Base-by-base conservation (phyloP, 2,888 invertebrate species). In the Eurytoma adleriae region DNA sequence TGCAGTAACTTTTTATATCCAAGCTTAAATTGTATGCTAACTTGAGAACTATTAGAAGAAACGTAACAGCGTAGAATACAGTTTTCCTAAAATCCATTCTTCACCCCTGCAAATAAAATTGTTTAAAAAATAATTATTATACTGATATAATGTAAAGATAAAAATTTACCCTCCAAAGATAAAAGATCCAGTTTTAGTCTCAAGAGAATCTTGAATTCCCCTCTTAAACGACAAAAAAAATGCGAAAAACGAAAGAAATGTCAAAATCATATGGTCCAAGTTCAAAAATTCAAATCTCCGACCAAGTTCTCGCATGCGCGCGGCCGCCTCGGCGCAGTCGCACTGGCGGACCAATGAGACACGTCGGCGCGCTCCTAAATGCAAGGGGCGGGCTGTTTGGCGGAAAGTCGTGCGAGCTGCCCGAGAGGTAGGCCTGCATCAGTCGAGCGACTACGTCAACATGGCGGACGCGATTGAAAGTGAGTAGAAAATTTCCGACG, bases 401-500 rank as follows among this genome's bases (percentile, higher is more conserved):
- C 85, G 84, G 85, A 88, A 88, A 86, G 85, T 85, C 75, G 80
- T 72, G 59, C 24, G 57, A 66, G 67, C 69, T 66, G 57, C 24
- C 48, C 4, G 48, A 85, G 84, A 83, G 82, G 84, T 48, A 13
- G 62, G 84, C 85, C 89, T 88, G 88, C 88, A 88, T 86, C 88
- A 89, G 90, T 91, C 89, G 87, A 64, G 62, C 27, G 50, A 48
- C 75, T 74, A 79, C 79, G 77, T 78, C 82, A 94, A 94, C 92
- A 95, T 95, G 94, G 94, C 94, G 94, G 94, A 94, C 92, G 92
- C 93, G 93, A 93, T 93, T 92, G 93, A 94, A 94, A 94, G 94
- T 94, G 93, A 94, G 94, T 93, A 92, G 91, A 91, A 78, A 70
- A 87, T 91, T 59, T 66, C 57, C 12, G 27, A 1, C 16, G 52